phyloP scores from a whole-genome alignment of 2,888 invertebrate genomes.

The Eupeodes luniger region DNA sequence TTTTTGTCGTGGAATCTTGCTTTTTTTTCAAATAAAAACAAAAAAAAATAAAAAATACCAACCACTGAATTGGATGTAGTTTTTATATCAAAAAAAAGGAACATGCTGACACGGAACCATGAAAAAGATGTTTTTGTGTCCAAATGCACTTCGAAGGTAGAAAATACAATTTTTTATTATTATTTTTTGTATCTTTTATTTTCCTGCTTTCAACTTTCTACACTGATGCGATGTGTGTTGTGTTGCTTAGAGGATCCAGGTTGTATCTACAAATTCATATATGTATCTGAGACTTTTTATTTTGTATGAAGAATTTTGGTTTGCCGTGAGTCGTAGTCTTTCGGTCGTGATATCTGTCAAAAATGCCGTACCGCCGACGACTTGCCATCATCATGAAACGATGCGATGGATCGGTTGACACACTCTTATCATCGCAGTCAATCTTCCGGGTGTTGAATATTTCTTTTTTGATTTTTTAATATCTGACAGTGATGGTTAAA shows the following conservation, averaged over 20 bases:
- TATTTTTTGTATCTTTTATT: slow-evolving; percentile 29
- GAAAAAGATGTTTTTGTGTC: slow-evolving; percentile 46
- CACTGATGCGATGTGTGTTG: not conserved
- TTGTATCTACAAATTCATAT: not conserved
- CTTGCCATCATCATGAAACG: slow-evolving; percentile 7
- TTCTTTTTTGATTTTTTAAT: slow-evolving; percentile 47
- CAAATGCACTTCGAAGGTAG: slow-evolving; percentile 49
- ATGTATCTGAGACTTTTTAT: slow-evolving; percentile 20
- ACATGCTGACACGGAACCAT: slow-evolving; percentile 45
- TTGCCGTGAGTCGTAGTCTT: not conserved
- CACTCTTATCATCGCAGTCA: slow-evolving; percentile 62
- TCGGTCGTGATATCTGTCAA: slow-evolving; percentile 58
- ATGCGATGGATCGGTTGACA: slow-evolving; percentile 67
- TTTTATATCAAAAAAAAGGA: slow-evolving; percentile 37
- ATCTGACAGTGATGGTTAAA: slow-evolving; percentile 37
- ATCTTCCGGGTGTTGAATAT: slow-evolving; percentile 68
- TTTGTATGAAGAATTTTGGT: slow-evolving; percentile 17
- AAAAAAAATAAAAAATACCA: slow-evolving; percentile 3
- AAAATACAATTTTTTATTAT: slow-evolving; percentile 9
- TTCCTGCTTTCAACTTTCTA: not conserved
- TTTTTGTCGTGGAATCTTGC: slow-evolving; percentile 70
- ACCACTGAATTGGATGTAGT: slow-evolving; percentile 39
- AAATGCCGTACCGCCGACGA: slow-evolving; percentile 29
- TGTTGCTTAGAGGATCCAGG: slow-evolving; percentile 8
- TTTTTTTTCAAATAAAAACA: not conserved